phyloP scores from a whole-genome alignment of 1,140 invertebrate genomes.

The Hycleus phaleratus region DNA sequence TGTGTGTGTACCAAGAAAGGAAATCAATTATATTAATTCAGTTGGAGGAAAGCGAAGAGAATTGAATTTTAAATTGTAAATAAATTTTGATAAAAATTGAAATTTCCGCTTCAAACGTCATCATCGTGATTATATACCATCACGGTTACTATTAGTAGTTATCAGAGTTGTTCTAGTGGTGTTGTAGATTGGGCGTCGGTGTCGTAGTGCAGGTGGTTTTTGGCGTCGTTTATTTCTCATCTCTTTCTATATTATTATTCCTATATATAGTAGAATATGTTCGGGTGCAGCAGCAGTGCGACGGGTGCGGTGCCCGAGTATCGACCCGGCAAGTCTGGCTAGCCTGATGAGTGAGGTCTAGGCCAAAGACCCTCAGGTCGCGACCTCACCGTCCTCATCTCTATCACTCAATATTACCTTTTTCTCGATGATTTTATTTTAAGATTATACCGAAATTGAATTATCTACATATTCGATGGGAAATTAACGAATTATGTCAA shows the following conservation, averaged over 20 bases:
- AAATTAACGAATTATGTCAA: too few relatives aligned
- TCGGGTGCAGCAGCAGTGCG: slow-evolving; percentile 20
- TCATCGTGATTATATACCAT: too few relatives aligned
- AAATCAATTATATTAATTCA: too few relatives aligned
- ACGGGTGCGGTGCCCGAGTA: slow-evolving; percentile 19
- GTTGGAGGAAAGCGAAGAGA: too few relatives aligned
- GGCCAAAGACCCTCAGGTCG: slow-evolving; percentile 35
- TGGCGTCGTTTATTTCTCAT: slow-evolving; percentile 4
- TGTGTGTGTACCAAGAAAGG: too few relatives aligned
- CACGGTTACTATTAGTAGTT: too few relatives aligned
- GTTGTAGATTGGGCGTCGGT: neutral
- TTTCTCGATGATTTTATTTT: neutral
- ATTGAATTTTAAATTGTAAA: too few relatives aligned
- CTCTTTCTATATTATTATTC: neutral
- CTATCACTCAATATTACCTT: neutral
- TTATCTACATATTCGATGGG: too few relatives aligned
- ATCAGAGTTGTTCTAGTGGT: neutral
- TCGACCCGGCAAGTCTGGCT: slow-evolving; percentile 20
- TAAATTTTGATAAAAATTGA: too few relatives aligned
- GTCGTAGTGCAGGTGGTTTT: slow-evolving; percentile 19
- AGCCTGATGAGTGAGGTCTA: slow-evolving; percentile 25
- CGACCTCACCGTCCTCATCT: slow-evolving; percentile 22
- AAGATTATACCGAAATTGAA: too few relatives aligned
- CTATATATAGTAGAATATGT: neutral
- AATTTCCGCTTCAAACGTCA: too few relatives aligned